Evolutionary conservation across 2,888 invertebrate species (phyloP).

Genomic region (Silvanus unidentatus): DNA sequence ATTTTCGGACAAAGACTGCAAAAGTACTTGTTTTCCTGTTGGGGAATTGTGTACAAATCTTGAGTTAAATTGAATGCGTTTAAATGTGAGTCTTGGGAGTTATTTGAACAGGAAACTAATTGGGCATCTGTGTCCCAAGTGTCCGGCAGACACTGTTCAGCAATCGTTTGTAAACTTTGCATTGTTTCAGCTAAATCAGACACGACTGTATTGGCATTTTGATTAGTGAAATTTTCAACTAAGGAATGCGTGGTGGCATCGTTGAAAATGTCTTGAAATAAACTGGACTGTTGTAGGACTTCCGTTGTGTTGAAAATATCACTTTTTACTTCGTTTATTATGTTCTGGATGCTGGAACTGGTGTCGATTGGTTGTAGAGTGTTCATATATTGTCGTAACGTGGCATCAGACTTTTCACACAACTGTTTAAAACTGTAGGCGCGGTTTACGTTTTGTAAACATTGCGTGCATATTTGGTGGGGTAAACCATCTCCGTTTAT

Average conservation of each 20-base stretch:
- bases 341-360: slow-evolving; percentile 4
- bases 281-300: slow-evolving; percentile 38
- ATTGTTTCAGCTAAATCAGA: slow-evolving; percentile 44
- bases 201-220: slow-evolving; percentile 33
- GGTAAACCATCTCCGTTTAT: slow-evolving; percentile 44
- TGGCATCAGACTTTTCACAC: slow-evolving; percentile 43
- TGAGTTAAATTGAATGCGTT: slow-evolving; percentile 34
- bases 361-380: slow-evolving; percentile 12
- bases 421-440: slow-evolving; percentile 42
- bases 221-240: slow-evolving; percentile 40
- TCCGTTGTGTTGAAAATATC: slow-evolving; percentile 38
- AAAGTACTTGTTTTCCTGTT: slow-evolving; percentile 32
- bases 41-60: too few relatives aligned
- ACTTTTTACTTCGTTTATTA: slow-evolving; percentile 33
- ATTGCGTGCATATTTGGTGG: slow-evolving; percentile 42
- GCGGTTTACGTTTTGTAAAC: slow-evolving; percentile 39
- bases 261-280: slow-evolving; percentile 43
- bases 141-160: slow-evolving; percentile 44
- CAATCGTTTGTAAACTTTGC: slow-evolving; percentile 44
- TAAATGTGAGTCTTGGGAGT: slow-evolving; percentile 30
- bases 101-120: slow-evolving; percentile 31
- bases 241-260: slow-evolving; percentile 38
- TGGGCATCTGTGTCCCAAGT: slow-evolving; percentile 42
- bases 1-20: slow-evolving; percentile 38
- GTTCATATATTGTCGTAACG: slow-evolving; percentile 38